Conservation (phyloP, 2,113 vertebrate genomes). For the Microcebus griseorufus region DNA sequence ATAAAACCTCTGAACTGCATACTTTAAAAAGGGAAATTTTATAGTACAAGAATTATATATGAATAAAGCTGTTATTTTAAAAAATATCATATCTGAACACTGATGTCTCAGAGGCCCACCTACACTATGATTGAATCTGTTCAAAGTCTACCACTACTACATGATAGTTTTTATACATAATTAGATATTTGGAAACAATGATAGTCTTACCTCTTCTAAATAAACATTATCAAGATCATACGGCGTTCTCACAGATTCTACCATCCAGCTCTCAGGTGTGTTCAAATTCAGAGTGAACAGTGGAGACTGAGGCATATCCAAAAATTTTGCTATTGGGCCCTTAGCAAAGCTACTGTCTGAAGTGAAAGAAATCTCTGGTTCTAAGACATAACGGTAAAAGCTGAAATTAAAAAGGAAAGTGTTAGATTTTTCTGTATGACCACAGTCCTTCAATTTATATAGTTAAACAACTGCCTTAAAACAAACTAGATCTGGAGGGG, state of each 20-base stretch:
- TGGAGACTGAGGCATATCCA: conserved; percentile 98
- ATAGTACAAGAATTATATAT: not conserved
- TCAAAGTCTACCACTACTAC: not conserved
- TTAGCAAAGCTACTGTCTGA: conserved; percentile 89
- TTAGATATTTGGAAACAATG: not conserved
- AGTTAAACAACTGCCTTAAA: not conserved
- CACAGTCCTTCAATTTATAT: not conserved
- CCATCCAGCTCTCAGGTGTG: conserved; percentile 99
- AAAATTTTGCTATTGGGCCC: conserved; percentile 95
- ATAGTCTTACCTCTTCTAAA: conserved; percentile 92
- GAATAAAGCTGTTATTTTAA: not conserved
- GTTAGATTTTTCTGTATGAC: not conserved
- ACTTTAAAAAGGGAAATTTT: not conserved
- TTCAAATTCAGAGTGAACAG: conserved; percentile 97
- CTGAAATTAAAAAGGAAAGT: conserved; percentile 82
- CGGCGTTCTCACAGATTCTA: conserved; percentile 95
- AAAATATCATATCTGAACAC: not conserved
- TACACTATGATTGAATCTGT: not conserved
- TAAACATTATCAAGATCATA: conserved; percentile 99
- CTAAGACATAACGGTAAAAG: conserved; percentile 96
- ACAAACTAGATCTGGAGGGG: not conserved
- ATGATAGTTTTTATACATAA: not conserved
- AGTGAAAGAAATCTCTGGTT: conserved; percentile 93
- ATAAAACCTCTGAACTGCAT: not conserved
- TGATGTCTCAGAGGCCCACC: not conserved